Conservation (phyloP, 1,140 invertebrate genomes). For the Agraylea sexmaculata region DNA sequence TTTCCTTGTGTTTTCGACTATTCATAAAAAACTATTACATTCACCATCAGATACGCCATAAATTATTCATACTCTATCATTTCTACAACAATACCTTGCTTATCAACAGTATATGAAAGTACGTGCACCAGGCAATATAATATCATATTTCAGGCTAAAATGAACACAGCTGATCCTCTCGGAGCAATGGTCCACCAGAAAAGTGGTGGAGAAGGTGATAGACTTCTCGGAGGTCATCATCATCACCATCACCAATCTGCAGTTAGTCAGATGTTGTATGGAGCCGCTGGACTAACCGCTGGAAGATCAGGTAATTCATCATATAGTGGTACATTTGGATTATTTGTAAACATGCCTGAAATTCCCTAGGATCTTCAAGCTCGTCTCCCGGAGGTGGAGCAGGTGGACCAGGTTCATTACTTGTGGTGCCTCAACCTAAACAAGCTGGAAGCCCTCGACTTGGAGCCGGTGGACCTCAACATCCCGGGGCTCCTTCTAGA, state of each 20-base stretch:
- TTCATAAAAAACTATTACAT: no score
- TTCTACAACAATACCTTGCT: no score
- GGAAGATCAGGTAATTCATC: constrained; percentile 32
- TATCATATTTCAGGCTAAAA: constrained; percentile 41
- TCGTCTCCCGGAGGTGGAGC: constrained; percentile 36
- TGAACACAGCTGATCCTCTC: constrained; percentile 39
- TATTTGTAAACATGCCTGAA: no score
- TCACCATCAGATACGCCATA: no score
- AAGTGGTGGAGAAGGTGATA: constrained; percentile 25
- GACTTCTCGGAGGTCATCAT: constrained; percentile 24
- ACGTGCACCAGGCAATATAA: no score
- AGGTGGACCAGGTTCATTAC: constrained; percentile 46
- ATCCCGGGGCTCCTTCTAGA: constrained; percentile 43
- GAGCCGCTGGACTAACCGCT: constrained; percentile 32
- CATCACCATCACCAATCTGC: constrained; percentile 32
- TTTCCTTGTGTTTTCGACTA: no score
- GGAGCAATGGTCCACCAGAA: constrained; percentile 32
- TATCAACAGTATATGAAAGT: no score
- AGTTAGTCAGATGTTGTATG: constrained; percentile 41
- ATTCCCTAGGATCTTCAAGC: constrained; percentile 36
- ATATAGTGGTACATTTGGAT: background rate
- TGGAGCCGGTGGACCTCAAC: constrained; percentile 39
- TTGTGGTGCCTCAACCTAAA: constrained; percentile 86
- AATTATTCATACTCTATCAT: no score
- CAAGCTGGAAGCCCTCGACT: constrained; percentile 72